phyloP scores from a whole-genome alignment of 2,888 invertebrate genomes.

The Anagyrus pseudococci region DNA sequence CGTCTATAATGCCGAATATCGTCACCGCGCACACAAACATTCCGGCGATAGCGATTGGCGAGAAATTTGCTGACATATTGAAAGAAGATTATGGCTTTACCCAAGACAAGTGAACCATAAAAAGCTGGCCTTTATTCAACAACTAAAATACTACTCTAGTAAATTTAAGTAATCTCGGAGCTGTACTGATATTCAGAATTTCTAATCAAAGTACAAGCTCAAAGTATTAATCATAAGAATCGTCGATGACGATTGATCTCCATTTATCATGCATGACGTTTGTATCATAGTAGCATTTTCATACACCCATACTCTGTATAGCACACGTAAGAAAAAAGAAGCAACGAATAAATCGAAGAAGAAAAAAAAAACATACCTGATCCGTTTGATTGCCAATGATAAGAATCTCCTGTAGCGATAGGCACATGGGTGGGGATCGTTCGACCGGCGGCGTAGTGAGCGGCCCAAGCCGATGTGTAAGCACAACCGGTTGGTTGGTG shows the following conservation, averaged over 20 bases:
- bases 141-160: no score
- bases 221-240: no score
- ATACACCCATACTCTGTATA: no score
- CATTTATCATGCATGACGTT: no score
- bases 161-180: no score
- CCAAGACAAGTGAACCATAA: background rate
- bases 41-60: conserved; percentile 12
- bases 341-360: background rate
- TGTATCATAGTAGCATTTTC: no score
- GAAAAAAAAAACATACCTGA: conserved; percentile 69
- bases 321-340: no score
- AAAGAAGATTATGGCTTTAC: background rate
- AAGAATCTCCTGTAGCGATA: conserved; percentile 90
- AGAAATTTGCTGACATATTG: conserved; percentile 1
- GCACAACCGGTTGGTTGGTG: conserved; percentile 78
- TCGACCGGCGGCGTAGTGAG: conserved; percentile 88
- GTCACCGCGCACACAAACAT: conserved; percentile 6
- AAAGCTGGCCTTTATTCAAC: no score
- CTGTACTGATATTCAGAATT: no score
- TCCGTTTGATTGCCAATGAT: conserved; percentile 93
- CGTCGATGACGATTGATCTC: no score
- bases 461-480: conserved; percentile 87
- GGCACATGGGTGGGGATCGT: conserved; percentile 83
- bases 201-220: no score
- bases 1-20: conserved; percentile 8